Evolutionary conservation across 2,797 vertebrate genomes (phyloP), one percentile per base, ranked within the genome.

Genomic region (Dicrostonyx torquatus): DNA sequence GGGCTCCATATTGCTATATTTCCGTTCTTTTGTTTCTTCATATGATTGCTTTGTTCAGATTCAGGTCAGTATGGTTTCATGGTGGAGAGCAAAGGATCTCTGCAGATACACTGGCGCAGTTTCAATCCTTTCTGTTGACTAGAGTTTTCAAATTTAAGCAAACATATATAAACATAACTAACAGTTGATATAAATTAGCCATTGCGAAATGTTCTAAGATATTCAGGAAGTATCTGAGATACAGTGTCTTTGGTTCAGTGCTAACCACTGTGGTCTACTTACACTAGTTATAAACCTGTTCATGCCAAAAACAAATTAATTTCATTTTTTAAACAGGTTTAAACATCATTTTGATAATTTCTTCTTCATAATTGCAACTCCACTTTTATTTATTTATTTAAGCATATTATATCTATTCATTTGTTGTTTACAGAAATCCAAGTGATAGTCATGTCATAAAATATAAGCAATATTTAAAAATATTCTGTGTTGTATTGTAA

Each of bases 331-430:
- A 26, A 18, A 78, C 78, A 45, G 31, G 10, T 60, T 0, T 22
- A 8, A 45, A 77, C 5, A 80, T 26, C 5, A 40, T 64, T 92
- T 90, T 85, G 2, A 80, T 55, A 45, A 13, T 68, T 75, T 24
- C 10, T 26, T 37, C 64, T 72, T 78, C 20, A 62, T 70, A 50
- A 79, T 9, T 87, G 37, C 50, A 76, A 43, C 70, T 85, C 31
- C 62, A 6, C 5, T 66, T 89, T 60, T 88, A 58, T 93, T 76
- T 88, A 58, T 93, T 76, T 92, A 50, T 94, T 84, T 34, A 70
- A 10, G 0, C 10, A 73, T 50, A 20, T 18, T 82, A 15, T 8
- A 80, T 43, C 58, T 5, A 48, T n/a, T 77, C 31, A 55, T 89
- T 94, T 64, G 62, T 58, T 66, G 1, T 50, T 24, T 40, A 15